phyloP scores from a whole-genome alignment of 2,797 vertebrate genomes.

The Graptemys geographica region DNA sequence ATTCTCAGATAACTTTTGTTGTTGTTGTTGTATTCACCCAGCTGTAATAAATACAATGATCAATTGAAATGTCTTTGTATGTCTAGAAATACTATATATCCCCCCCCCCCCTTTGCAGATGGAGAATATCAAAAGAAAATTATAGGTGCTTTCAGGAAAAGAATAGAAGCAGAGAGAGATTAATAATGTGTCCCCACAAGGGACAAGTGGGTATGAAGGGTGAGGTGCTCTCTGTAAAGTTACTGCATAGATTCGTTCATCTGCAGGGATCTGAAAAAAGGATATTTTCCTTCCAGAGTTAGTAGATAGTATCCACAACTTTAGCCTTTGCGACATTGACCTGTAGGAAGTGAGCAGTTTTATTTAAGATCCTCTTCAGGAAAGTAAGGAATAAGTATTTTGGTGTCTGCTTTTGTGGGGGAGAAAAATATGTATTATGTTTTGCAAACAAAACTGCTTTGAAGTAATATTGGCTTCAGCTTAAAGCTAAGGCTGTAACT shows the following conservation, averaged over 20 bases:
- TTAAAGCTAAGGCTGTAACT: not conserved
- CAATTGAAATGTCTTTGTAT: conserved; percentile 16
- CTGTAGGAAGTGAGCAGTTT: not conserved
- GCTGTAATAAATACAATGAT: conserved; percentile 33
- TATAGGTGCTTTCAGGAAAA: not conserved
- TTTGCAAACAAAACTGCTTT: not conserved
- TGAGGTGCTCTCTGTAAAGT: not conserved
- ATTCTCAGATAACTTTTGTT: not conserved
- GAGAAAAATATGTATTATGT: not conserved
- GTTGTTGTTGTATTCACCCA: conserved; percentile 16
- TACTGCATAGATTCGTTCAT: not conserved
- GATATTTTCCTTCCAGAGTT: not conserved
- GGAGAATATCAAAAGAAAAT: conserved; percentile 9
- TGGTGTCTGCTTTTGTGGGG: not conserved
- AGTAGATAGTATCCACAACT: not conserved
- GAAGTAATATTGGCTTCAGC: not conserved
- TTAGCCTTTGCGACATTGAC: not conserved
- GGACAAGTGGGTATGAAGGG: not conserved
- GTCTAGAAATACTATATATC: not conserved
- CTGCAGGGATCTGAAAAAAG: not conserved
- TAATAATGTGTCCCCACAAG: not conserved
- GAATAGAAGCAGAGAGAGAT: not conserved
- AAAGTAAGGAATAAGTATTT: not conserved
- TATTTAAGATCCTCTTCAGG: not conserved
- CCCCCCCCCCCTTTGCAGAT: conserved; percentile 26